Base-by-base conservation (phyloP, 2,797 vertebrate genomes). In the Emys orbicularis region DNA sequence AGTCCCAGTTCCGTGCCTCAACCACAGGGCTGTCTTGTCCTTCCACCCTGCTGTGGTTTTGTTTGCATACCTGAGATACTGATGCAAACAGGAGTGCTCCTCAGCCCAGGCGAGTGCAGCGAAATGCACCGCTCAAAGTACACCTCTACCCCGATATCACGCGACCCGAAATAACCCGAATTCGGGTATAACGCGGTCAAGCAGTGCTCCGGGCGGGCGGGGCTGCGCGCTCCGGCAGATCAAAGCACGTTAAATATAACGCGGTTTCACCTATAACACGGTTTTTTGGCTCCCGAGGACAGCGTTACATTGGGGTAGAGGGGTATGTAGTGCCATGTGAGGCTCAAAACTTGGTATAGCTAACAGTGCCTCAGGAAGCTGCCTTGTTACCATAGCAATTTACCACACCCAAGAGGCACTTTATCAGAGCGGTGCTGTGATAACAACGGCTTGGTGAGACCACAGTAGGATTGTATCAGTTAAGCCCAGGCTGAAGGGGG, bases 21-120 rank as follows among this genome's bases (percentile, higher is more conserved):
- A 89, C 91, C 61, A 94, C 82, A 96, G 79, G 37, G 80, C 34
- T n/a, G 34, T n/a, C 61, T 19, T 65, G 15, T 65, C 79, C 92
- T 88, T 95, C 89, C 68, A 92, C 94, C 54, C 81, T 84, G 27
- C 92, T 87, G 95, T 86, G 92, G 95, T 94, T 96, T 96, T 83
- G 88, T 93, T 95, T 97, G 86, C 82, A 90, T 92, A 93, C 68
- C 89, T 96, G 96, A 95, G 96, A 95, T 89, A 94, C 93, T 8
- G 34, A 34, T 16, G 59, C 31, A 61, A 61, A 34, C 29, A 34
- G 31, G 13, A 23, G 21, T 25, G 53, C 53, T 54, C 21, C 53
- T 54, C 29, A 16, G 29, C 59, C 59, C 12, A 61, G 59, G 59
- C 3, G 13, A 61, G 13, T 34, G 59, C 59, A 34, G 59, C 29